Conservation (phyloP, 2,888 invertebrate genomes). For the Drosophila demipolita region DNA sequence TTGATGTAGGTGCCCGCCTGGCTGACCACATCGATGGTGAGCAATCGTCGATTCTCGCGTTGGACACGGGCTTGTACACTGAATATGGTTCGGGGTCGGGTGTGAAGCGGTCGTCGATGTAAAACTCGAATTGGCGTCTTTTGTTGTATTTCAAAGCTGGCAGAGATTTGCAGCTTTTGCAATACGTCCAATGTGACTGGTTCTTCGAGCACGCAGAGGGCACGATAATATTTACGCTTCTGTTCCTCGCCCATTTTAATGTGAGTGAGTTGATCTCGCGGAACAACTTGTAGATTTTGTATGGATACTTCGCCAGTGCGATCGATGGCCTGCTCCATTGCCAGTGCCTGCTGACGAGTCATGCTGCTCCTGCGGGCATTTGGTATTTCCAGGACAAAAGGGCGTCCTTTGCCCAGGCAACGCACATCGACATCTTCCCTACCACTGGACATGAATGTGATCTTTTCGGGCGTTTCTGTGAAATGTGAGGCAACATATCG, state of each 20-base stretch:
- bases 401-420: conserved; percentile 95
- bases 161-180: conserved; percentile 84
- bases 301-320: conserved; percentile 86
- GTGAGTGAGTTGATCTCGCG: conserved; percentile 88
- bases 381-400: conserved; percentile 95
- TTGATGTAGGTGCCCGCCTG: conserved; percentile 98
- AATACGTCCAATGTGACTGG: conserved; percentile 86
- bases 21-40: conserved; percentile 90
- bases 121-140: conserved; percentile 96
- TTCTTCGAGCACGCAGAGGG: conserved; percentile 88
- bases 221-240: conserved; percentile 95
- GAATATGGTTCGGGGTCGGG: conserved; percentile 89
- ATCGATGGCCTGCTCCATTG: conserved; percentile 87
- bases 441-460: conserved; percentile 96
- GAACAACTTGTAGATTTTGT: conserved; percentile 88
- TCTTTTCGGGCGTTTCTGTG: conserved; percentile 74
- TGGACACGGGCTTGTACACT: conserved; percentile 87
- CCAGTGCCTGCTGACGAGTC: conserved; percentile 85
- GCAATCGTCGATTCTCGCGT: conserved; percentile 84
- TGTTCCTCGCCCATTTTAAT: conserved; percentile 95
- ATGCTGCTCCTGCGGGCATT: conserved; percentile 88
- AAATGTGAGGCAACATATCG: conserved; percentile 88
- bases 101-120: conserved; percentile 92
- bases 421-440: conserved; percentile 99
- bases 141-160: conserved; percentile 88